Conservation (phyloP, 1,140 invertebrate species). For the Reticulitermes speratus region DNA sequence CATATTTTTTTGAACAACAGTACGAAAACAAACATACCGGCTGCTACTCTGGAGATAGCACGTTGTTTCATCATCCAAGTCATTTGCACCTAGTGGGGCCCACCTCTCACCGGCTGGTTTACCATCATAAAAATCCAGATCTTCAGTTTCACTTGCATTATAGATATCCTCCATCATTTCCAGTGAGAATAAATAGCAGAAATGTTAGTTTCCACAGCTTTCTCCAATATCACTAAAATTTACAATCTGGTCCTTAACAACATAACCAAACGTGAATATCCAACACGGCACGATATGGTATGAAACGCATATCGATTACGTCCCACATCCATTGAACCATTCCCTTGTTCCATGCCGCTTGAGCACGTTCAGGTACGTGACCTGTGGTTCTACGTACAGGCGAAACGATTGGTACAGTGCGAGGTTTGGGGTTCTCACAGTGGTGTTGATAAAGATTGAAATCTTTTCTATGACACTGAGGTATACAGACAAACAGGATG, state of each 20-base stretch:
- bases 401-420: no score
- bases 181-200: background rate
- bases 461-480: no score
- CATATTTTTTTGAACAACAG: no score
- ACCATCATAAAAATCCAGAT: slow-evolving; percentile 40
- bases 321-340: background rate
- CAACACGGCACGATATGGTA: no score
- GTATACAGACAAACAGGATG: no score
- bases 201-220: background rate
- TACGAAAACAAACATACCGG: background rate
- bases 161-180: slow-evolving; percentile 25
- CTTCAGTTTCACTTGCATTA: slow-evolving; percentile 29
- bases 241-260: background rate
- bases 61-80: slow-evolving; percentile 47
- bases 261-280: background rate
- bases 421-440: no score
- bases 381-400: no score
- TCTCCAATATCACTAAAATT: background rate
- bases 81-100: slow-evolving; percentile 75
- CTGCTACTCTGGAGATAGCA: slow-evolving; percentile 1
- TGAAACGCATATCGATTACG: background rate
- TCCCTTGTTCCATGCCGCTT: background rate
- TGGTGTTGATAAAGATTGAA: no score
- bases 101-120: slow-evolving; percentile 63
- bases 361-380: background rate